phyloP scores from a whole-genome alignment of 2,888 invertebrate species.

The Spilosoma lubricipeda region DNA sequence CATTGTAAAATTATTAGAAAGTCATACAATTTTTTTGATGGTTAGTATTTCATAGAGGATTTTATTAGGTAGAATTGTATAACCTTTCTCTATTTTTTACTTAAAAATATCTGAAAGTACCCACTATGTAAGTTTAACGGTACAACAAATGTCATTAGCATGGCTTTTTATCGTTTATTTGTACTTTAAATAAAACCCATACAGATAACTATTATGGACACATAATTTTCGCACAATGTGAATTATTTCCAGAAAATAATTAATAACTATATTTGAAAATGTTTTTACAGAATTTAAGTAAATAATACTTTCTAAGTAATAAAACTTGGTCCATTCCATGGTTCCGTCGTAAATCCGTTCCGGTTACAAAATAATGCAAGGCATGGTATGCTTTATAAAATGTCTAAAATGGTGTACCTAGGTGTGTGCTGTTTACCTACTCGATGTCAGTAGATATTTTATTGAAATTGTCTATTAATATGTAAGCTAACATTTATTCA shows the following conservation, averaged over 20 bases:
- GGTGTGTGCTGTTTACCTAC: not conserved
- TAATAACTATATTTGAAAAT: not conserved
- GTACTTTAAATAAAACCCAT: not conserved
- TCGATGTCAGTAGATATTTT: not conserved
- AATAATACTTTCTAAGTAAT: not conserved
- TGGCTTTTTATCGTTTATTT: not conserved
- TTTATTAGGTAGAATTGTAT: not conserved
- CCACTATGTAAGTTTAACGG: too few relatives aligned
- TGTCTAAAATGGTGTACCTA: not conserved
- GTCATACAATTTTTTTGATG: conserved; percentile 22
- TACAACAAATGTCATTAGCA: not conserved
- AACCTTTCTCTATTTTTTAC: not conserved
- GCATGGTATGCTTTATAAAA: not conserved
- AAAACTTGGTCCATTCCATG: not conserved
- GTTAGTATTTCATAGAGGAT: conserved; percentile 28
- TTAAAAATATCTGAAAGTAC: not conserved
- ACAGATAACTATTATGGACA: not conserved
- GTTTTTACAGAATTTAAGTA: not conserved
- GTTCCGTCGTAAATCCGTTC: not conserved
- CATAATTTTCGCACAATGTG: not conserved
- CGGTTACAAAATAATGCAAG: not conserved
- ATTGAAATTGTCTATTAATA: not conserved
- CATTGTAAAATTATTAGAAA: conserved; percentile 30
- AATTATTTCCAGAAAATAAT: not conserved
- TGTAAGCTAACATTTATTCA: not conserved